phyloP scores from a whole-genome alignment of 2,888 invertebrate genomes.

The Leptopilina syphax region DNA sequence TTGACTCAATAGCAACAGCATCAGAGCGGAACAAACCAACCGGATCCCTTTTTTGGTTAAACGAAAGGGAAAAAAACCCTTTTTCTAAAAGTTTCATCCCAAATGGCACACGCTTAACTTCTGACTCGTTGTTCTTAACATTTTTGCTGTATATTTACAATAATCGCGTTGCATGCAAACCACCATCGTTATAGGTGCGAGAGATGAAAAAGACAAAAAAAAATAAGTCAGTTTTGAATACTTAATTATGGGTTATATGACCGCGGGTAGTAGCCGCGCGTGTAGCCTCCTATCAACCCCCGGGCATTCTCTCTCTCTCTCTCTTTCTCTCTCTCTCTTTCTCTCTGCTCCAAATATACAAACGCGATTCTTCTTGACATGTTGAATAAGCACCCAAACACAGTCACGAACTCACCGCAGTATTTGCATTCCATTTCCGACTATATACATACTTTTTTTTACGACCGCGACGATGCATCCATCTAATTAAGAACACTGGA shows the following conservation, averaged over 20 bases:
- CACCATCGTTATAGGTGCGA: constrained; percentile 12
- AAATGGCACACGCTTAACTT: constrained; percentile 3
- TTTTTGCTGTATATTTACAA: neutral
- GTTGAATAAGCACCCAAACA: neutral
- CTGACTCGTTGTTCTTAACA: neutral
- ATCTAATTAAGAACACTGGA: constrained; percentile 19
- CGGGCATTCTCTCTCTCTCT: neutral
- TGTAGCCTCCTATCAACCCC: neutral
- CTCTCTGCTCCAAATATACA: constrained; percentile 21
- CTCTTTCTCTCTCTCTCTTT: too few species aligned
- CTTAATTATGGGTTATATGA: constrained; percentile 41
- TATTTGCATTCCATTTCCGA: constrained; percentile 41
- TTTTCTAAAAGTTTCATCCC: constrained; percentile 1
- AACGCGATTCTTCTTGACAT: constrained; percentile 33
- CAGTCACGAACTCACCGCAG: constrained; percentile 14
- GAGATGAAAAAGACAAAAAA: neutral
- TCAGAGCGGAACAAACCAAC: constrained; percentile 41
- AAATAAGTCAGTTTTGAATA: constrained; percentile 20
- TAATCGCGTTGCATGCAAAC: constrained; percentile 16
- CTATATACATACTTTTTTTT: constrained; percentile 9
- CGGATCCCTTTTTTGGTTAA: constrained; percentile 11
- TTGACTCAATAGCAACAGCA: constrained; percentile 58
- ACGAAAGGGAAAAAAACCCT: neutral
- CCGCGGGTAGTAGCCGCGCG: neutral
- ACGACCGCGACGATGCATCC: constrained; percentile 24